phyloP scores from a whole-genome alignment of 2,797 vertebrate genomes.

The Neosilurus mollespiculum region DNA sequence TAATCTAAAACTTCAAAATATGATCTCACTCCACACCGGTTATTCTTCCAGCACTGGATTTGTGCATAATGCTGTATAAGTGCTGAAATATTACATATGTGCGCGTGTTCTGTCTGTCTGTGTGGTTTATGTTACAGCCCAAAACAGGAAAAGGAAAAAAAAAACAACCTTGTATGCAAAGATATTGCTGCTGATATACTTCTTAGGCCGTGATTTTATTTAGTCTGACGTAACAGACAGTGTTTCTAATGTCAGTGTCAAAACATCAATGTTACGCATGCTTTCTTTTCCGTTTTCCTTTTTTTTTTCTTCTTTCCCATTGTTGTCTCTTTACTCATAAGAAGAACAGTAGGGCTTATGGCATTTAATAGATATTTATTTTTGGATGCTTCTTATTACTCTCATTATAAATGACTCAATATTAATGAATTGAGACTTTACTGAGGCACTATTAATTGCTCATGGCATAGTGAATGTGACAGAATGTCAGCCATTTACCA shows the following conservation, averaged over 20 bases:
- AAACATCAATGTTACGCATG: not conserved
- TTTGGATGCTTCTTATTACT: constrained; percentile 28
- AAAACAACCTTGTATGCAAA: constrained; percentile 61
- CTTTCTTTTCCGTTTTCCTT: not conserved
- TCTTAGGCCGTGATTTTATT: constrained; percentile 60
- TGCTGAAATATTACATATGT: constrained; percentile 68
- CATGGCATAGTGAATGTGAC: constrained; percentile 3
- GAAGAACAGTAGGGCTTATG: not conserved
- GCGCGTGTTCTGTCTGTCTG: constrained; percentile 64
- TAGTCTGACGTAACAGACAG: constrained; percentile 51
- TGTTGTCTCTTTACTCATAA: constrained; percentile 16
- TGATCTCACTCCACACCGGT: constrained; percentile 60
- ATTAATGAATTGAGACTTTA: constrained; percentile 2
- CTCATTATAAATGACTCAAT: not conserved
- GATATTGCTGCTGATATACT: constrained; percentile 73
- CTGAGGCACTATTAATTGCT: not conserved
- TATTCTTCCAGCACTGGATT: constrained; percentile 64
- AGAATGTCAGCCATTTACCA: constrained; percentile 9
- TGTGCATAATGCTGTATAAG: constrained; percentile 71
- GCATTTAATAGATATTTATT: constrained; percentile 21
- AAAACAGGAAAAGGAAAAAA: constrained; percentile 27
- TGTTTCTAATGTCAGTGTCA: constrained; percentile 22
- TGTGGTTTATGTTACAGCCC: constrained; percentile 64
- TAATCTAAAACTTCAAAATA: constrained; percentile 54
- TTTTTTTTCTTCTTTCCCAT: not conserved